A percentile compares a stretch with the other conserved stretches of the same genome.
Evolutionary conservation across 2,113 vertebrate genomes (phyloP).

Genomic region (Chroicocephalus ridibundus): DNA sequence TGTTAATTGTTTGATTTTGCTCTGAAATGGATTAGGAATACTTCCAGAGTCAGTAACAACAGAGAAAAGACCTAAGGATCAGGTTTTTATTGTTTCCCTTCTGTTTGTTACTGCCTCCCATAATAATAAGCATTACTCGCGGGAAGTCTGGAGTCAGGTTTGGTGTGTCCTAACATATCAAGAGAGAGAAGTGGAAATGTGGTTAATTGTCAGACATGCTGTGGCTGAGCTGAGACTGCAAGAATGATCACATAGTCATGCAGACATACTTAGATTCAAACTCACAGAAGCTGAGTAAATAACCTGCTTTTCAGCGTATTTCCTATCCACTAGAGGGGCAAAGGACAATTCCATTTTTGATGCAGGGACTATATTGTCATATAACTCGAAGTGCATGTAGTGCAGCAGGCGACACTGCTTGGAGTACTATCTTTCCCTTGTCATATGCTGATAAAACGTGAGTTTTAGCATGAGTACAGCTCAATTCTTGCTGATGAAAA

Average conservation of each 20-base stretch:
- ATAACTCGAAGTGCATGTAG: not conserved
- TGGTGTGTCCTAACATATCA: not conserved
- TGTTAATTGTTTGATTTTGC: not conserved
- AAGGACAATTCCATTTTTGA: not conserved
- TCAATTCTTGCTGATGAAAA: not conserved
- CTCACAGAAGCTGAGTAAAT: not conserved
- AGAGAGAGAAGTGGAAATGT: not conserved
- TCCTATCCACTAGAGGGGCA: not conserved
- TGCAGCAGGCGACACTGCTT: not conserved
- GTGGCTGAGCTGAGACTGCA: not conserved
- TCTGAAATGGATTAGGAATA: not conserved
- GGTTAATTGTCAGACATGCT: not conserved
- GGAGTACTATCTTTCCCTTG: not conserved
- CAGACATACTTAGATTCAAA: not conserved
- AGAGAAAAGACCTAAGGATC: not conserved
- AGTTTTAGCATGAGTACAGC: not conserved
- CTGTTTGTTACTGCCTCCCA: not conserved
- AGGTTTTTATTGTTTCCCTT: not conserved
- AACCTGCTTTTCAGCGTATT: not conserved
- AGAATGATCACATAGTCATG: not conserved
- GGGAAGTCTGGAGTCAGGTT: not conserved
- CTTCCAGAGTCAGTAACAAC: not conserved
- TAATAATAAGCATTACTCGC: not conserved
- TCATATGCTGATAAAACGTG: not conserved
- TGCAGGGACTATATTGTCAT: not conserved